These are phyloP conservation scores for Pycnonotus jocosus DNA, from an alignment of 2,113 vertebrate species.

Conservation along the genomic window DNA sequence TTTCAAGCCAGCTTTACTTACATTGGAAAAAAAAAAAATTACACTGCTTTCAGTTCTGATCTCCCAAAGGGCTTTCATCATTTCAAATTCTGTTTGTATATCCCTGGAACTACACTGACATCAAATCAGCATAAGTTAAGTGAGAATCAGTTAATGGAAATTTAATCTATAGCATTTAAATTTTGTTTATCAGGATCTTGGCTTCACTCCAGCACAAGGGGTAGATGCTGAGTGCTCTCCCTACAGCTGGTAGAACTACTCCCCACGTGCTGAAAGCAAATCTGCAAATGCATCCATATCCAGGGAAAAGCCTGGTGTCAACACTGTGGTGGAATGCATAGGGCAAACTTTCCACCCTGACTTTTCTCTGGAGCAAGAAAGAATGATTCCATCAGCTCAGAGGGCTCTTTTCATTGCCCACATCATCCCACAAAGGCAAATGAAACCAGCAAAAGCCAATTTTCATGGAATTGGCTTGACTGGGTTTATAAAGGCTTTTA, in stretches of 20 bases:
- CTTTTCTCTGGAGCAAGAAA: not conserved
- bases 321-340: not conserved
- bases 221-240: not conserved
- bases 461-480: not conserved
- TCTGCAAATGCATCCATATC: not conserved
- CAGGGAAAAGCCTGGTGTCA: not conserved
- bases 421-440: not conserved
- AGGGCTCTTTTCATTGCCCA: not conserved
- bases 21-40: not conserved
- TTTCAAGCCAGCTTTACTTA: constrained; percentile 23
- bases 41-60: not conserved
- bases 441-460: not conserved
- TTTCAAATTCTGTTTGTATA: not conserved
- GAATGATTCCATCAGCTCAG: not conserved
- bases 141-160: constrained; percentile 13
- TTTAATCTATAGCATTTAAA: not conserved
- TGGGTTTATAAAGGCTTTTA: not conserved
- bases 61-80: not conserved
- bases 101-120: not conserved
- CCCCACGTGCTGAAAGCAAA: not conserved
- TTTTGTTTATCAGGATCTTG: not conserved
- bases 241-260: not conserved
- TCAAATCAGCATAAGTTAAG: not conserved
- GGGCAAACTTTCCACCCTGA: not conserved
- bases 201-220: not conserved